These are phyloP conservation scores for Cottus gobio DNA, from an alignment of 2,113 vertebrate genomes.

Conservation along the genomic window DNA sequence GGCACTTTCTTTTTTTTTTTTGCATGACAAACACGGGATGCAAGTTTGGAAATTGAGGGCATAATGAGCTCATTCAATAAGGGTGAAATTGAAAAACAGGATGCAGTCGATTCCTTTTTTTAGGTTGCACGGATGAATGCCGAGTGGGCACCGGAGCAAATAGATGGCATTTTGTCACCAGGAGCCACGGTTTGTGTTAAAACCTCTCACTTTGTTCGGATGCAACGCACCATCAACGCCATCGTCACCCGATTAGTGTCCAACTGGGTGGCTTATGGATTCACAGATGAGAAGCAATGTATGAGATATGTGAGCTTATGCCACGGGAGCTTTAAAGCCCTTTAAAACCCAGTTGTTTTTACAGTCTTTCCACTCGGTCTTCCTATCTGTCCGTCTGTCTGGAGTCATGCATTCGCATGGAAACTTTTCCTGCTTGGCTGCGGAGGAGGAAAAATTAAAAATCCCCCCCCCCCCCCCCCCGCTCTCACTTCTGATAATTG, in stretches of 20 bases:
- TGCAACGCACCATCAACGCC: not conserved
- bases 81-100: constrained; percentile 68
- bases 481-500: constrained; percentile 65
- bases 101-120: constrained; percentile 58
- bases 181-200: constrained; percentile 17
- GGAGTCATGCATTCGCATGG: constrained; percentile 62
- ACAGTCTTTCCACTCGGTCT: constrained; percentile 40
- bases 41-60: constrained; percentile 35
- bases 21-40: constrained; percentile 30
- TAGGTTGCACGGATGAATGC: constrained; percentile 61
- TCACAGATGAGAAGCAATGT: constrained; percentile 17
- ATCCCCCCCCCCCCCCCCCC: constrained; percentile 10
- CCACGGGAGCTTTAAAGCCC: constrained; percentile 5
- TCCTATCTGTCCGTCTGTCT: constrained; percentile 23
- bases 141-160: constrained; percentile 55
- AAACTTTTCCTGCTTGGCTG: constrained; percentile 72
- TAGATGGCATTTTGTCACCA: constrained; percentile 45
- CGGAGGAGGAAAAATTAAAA: constrained; percentile 20
- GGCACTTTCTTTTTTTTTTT: constrained; percentile 19
- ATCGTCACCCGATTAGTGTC: constrained; percentile 1
- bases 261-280: constrained; percentile 25
- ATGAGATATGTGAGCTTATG: constrained; percentile 45
- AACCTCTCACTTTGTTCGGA: constrained; percentile 3
- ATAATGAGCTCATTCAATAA: constrained; percentile 64
- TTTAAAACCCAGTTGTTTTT: constrained; percentile 38